Evolutionary conservation across 2,888 invertebrate species (phyloP).

Genomic region (Atherix ibis): DNA sequence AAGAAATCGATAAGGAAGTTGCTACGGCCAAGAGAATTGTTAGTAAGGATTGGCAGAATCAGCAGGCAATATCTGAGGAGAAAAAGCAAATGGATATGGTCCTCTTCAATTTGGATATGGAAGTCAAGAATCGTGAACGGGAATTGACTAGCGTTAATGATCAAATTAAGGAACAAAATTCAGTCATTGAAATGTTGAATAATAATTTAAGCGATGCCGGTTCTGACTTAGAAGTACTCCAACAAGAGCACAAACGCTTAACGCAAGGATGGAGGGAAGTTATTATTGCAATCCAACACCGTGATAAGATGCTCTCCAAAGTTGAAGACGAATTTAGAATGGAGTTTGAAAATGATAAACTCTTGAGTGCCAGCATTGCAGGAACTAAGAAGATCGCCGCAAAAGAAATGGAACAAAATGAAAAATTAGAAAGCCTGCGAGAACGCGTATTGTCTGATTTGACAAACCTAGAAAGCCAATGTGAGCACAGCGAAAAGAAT

Average conservation of each 20-base stretch:
- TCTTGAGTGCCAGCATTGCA: slow-evolving; percentile 42
- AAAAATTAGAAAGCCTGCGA: slow-evolving; percentile 43
- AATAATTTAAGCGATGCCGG: slow-evolving; percentile 50
- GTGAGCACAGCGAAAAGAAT: too few relatives aligned
- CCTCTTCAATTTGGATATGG: slow-evolving; percentile 48
- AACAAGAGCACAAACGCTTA: slow-evolving; percentile 51
- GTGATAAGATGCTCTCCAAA: slow-evolving; percentile 49
- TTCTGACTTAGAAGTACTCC: slow-evolving; percentile 53
- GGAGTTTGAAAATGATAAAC: slow-evolving; percentile 40
- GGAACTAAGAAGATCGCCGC: slow-evolving; percentile 46
- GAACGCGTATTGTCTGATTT: slow-evolving; percentile 42
- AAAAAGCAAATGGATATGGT: slow-evolving; percentile 41
- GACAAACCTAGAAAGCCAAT: slow-evolving; percentile 29
- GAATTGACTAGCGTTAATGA: slow-evolving; percentile 46
- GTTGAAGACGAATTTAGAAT: slow-evolving; percentile 38
- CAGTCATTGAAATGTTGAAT: slow-evolving; percentile 41
- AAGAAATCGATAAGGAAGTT: slow-evolving; percentile 27
- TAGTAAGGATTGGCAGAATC: slow-evolving; percentile 26
- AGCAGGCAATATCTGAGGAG: slow-evolving; percentile 28
- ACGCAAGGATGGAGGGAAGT: slow-evolving; percentile 61
- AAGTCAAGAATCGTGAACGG: slow-evolving; percentile 52
- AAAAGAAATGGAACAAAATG: slow-evolving; percentile 52
- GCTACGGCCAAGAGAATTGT: slow-evolving; percentile 27
- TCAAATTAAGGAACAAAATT: slow-evolving; percentile 47
- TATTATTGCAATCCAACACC: slow-evolving; percentile 48